A percentile compares a stretch with the other conserved stretches of the same genome.
These are phyloP conservation scores for Pollachius pollachius DNA, from an alignment of 2,113 vertebrate species.

Conservation along the genomic window DNA sequence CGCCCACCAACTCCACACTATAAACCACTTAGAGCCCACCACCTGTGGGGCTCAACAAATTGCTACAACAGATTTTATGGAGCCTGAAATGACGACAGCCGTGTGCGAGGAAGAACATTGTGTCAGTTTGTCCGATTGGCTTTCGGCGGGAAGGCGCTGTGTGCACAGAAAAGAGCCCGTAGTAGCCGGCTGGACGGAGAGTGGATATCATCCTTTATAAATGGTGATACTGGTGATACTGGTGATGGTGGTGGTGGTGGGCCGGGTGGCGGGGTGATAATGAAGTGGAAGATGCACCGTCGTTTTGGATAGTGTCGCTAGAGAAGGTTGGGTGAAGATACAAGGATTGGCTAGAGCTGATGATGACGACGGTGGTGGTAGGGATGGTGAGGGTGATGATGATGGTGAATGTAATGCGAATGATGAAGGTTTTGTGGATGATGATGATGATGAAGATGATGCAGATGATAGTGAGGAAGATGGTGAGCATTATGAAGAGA, in stretches of 20 bases:
- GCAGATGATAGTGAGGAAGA: background rate
- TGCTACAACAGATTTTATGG: background rate
- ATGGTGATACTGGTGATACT: background rate
- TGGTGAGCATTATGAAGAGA: background rate
- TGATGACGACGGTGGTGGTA: background rate
- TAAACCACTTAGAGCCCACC: background rate
- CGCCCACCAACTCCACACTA: background rate
- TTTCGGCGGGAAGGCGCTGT: background rate
- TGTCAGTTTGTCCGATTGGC: background rate
- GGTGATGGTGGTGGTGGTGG: conserved; percentile 12
- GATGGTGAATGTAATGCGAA: background rate
- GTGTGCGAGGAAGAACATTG: background rate
- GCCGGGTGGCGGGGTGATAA: background rate
- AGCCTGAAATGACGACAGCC: background rate
- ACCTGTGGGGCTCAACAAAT: background rate
- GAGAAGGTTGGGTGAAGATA: background rate
- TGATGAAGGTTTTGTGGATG: background rate
- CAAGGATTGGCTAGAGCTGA: background rate
- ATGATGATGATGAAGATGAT: background rate
- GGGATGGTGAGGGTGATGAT: background rate
- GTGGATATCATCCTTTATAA: background rate
- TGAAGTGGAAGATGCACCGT: background rate
- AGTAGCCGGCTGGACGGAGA: background rate
- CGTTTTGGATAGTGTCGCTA: background rate
- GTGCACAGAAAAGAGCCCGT: background rate